Percentiles rank a stretch among this genome's conserved stretches.
Conservation (phyloP, 2,797 vertebrate genomes). For the Rhynchotus rufescens region DNA sequence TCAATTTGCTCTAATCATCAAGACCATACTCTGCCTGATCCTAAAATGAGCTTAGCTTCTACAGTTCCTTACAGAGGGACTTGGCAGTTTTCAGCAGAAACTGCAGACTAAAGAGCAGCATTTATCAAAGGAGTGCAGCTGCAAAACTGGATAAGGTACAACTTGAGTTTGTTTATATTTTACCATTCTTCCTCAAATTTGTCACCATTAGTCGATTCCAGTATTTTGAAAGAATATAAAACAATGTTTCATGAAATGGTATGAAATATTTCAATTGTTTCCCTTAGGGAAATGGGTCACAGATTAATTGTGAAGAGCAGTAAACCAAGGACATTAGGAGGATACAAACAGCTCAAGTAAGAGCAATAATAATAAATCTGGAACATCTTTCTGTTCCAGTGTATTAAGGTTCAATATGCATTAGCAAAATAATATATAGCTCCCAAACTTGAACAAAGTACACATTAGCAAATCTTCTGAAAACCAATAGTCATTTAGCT, state of each 20-base stretch:
- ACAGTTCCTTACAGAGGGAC: neutral
- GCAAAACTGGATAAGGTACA: neutral
- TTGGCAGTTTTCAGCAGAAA: neutral
- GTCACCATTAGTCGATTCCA: conserved; percentile 14
- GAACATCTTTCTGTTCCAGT: neutral
- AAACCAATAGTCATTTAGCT: neutral
- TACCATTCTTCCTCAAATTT: neutral
- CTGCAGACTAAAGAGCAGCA: neutral
- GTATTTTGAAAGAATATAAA: conserved; percentile 21
- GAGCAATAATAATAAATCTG: conserved; percentile 17
- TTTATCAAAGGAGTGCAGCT: conserved; percentile 19
- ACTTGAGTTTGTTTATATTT: neutral
- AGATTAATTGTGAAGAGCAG: conserved; percentile 9
- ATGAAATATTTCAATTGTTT: conserved; percentile 41
- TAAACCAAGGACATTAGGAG: neutral
- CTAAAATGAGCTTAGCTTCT: neutral
- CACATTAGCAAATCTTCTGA: neutral
- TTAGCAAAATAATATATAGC: conserved; percentile 10
- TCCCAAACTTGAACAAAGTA: neutral
- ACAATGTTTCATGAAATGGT: neutral
- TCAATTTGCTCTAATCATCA: neutral
- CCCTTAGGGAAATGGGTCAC: conserved; percentile 6
- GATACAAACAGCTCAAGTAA: neutral
- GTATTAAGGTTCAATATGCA: neutral
- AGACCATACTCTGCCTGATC: neutral